Percentiles rank a stretch among this genome's conserved stretches.
Evolutionary conservation across 2,113 vertebrate species (phyloP).

Genomic region (Onychostoma macrolepis): DNA sequence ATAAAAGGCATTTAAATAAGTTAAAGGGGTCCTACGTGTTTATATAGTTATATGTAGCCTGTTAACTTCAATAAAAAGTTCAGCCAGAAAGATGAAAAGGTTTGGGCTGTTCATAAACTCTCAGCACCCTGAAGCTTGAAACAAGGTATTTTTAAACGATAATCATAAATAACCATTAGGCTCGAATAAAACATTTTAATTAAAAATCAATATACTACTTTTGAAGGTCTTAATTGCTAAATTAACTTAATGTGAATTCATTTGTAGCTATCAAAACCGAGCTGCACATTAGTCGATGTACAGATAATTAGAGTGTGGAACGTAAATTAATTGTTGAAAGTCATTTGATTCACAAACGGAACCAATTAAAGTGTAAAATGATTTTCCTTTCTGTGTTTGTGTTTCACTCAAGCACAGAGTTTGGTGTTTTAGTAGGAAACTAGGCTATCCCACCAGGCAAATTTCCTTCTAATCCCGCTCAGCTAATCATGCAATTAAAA

Average conservation of each 20-base stretch:
- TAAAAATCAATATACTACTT: slow-evolving; percentile 99
- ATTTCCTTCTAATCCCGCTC: slow-evolving; percentile 91
- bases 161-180: slow-evolving; percentile 95
- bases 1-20: slow-evolving; percentile 54
- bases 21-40: slow-evolving; percentile 69
- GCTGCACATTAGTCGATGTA: slow-evolving; percentile 99
- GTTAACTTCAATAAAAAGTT: neutral
- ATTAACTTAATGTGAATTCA: slow-evolving; percentile 99
- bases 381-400: slow-evolving; percentile 77
- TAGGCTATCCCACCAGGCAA: slow-evolving; percentile 80
- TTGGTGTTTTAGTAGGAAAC: slow-evolving; percentile 92
- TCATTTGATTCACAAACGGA: slow-evolving; percentile 92
- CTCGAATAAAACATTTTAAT: slow-evolving; percentile 99
- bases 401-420: slow-evolving; percentile 88
- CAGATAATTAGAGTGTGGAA: slow-evolving; percentile 99
- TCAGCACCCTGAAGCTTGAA: neutral
- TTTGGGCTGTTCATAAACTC: neutral
- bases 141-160: slow-evolving; percentile 45
- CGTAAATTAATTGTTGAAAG: slow-evolving; percentile 99
- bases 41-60: neutral
- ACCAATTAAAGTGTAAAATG: slow-evolving; percentile 92
- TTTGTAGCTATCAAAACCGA: slow-evolving; percentile 99
- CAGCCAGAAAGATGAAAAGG: neutral
- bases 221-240: slow-evolving; percentile 99
- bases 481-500: slow-evolving; percentile 99